Evolutionary conservation across 2,113 vertebrate genomes (phyloP), one percentile per base, ranked within the genome.

Genomic region (Xyrauchen texanus): DNA sequence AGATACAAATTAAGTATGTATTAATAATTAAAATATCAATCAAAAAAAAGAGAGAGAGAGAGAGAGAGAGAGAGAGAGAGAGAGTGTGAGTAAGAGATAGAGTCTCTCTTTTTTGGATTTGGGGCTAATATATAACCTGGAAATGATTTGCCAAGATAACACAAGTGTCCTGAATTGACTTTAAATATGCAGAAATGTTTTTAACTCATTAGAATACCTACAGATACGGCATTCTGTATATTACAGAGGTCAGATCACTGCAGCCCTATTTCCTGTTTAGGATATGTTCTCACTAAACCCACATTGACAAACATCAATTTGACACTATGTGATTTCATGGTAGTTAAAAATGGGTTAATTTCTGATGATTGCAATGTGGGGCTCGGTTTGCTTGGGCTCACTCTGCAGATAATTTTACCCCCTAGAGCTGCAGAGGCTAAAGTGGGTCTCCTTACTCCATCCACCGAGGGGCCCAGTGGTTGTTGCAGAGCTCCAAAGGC

Each of bases 281-380:
- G 61, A 49, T 46, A 70, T 60, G 7, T 67, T 68, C 73, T 84
- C 81, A 68, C 81, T 61, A 80, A 78, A 80, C 77, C 62, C 79
- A 55, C 85, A 76, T 85, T 78, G 87, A 79, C 42, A 79, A 81
- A 57, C 78, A 46, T 85, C 68, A 71, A 45, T 21, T 76, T 72
- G 15, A 68, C 78, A 77, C 61, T 53, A 21, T 85, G 45, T 70
- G n/a, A 79, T 73, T 82, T 61, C 77, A 83, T 62, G 76, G 62
- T 79, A 55, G 82, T 51, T 87, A 85, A 88, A 89, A 84, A 85
- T 71, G 85, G 53, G 75, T 69, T 91, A 86, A 90, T 88, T 86
- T 85, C 78, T 6, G 45, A 75, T 88, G 79, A 87, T 86, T 78
- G 86, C 80, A 68, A 72, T 34, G 1, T 11, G 62, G 49, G 62